Evolutionary conservation across 2,113 vertebrate genomes (phyloP), one percentile per base, ranked within the genome.

Genomic region (Bettongia penicillata): DNA sequence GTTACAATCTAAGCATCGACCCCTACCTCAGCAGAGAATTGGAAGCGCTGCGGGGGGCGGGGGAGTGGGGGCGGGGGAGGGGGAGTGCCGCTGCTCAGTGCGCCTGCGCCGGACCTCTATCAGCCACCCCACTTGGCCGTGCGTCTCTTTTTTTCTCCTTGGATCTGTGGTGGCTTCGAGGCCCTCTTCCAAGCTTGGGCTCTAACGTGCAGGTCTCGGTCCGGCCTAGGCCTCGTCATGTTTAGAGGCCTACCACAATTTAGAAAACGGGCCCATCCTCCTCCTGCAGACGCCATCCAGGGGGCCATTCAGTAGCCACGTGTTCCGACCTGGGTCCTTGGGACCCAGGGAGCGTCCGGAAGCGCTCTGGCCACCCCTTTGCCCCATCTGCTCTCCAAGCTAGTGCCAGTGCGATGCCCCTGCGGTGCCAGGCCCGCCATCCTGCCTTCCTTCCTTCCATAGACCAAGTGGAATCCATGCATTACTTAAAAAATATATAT

Each of bases 111-210:
- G 14, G 61, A 0, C 12, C 51, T 0, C 24, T 8, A 7, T 19
- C 2, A 2, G 48, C 49, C 19, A 3, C 12, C 61, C 12, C 12
- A 0, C 16, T 31, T 16, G 22, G 0, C 12, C 19, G 0, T 2
- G 19, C 37, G 0, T 11, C 4, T 57, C 50, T 31, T 12, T 28
- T n/a, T 51, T 19, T 1, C 0, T 37, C 2, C 24, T 50, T 16
- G 24, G 0, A 14, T 0, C 8, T 0, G 1, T 19, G 19, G 26
- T 14, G 11, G 5, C 90, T 26, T 50, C 8, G 25, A 52, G 14
- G 48, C 50, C 2, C 51, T 26, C 26, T 19, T 25, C 8, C n/a
- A 4, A 14, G 10, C 48, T n/a, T 16, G 31, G 61, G 31, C 3
- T 68, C 31, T 68, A 5, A 68, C 1, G 61, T 68, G 3, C 61